These are phyloP conservation scores for Corythaixoides concolor DNA, from an alignment of 2,113 vertebrate species.

Conservation along the genomic window DNA sequence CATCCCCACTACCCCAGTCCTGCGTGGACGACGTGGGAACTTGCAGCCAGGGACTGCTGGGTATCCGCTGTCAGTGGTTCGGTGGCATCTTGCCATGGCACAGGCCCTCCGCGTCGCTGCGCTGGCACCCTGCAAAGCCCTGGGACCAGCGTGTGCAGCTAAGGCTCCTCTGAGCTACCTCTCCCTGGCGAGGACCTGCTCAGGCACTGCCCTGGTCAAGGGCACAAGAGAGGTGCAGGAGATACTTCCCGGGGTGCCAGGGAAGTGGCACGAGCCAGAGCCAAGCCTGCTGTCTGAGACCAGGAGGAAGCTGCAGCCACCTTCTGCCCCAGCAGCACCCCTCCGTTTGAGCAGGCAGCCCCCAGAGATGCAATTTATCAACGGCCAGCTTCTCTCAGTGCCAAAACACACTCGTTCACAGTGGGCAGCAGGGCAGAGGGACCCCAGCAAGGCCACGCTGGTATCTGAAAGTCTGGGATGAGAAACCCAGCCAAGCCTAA, in stretches of 20 bases:
- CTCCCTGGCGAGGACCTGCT: neutral
- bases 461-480: rapidly evolving
- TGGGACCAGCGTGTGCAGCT: neutral
- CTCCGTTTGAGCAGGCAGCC: neutral
- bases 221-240: neutral
- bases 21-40: neutral
- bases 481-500: neutral
- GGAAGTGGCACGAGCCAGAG: neutral
- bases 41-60: rapidly evolving
- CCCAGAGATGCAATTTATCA: neutral
- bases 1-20: neutral
- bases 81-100: rapidly evolving
- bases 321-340: neutral
- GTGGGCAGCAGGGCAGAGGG: neutral
- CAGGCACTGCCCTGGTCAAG: neutral
- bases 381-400: neutral
- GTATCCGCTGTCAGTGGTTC: neutral
- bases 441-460: neutral
- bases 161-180: neutral
- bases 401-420: neutral
- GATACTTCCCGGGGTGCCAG: neutral
- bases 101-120: rapidly evolving
- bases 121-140: neutral
- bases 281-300: rapidly evolving
- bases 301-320: neutral